These are phyloP conservation scores for Euzophera pinguis DNA, from an alignment of 2,888 invertebrate species.

Conservation along the genomic window DNA sequence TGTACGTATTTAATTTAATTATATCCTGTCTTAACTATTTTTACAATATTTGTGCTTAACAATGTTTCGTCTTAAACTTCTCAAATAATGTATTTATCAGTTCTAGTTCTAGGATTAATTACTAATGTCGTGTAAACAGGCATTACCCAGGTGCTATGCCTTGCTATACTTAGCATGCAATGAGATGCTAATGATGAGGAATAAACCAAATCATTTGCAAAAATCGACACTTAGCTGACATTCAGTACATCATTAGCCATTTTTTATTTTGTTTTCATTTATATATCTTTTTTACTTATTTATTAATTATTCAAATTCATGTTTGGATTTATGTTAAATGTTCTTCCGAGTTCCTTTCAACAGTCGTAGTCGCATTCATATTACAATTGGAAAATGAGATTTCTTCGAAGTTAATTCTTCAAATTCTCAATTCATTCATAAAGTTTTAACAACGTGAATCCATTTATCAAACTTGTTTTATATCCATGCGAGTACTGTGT, in stretches of 20 bases:
- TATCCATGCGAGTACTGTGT: background rate
- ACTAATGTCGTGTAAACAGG: background rate
- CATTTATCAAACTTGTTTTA: background rate
- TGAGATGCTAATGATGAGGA: slow-evolving; percentile 10
- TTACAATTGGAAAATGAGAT: too few relatives aligned
- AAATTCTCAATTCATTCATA: background rate
- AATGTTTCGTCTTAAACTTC: too few relatives aligned
- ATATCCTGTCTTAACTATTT: too few relatives aligned
- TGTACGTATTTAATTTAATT: too few relatives aligned
- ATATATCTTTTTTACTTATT: background rate
- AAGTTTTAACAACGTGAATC: background rate
- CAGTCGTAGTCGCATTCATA: too few relatives aligned
- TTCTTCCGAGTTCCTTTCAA: too few relatives aligned
- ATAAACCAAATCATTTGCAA: slow-evolving; percentile 13
- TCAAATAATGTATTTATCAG: too few relatives aligned
- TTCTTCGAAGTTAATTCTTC: too few relatives aligned
- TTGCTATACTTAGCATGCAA: slow-evolving; percentile 9
- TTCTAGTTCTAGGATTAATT: background rate
- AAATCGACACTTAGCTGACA: background rate
- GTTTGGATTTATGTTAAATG: background rate
- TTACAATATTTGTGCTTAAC: too few relatives aligned
- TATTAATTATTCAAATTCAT: background rate
- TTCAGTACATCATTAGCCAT: background rate
- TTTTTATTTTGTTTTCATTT: background rate
- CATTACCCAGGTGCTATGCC: slow-evolving; percentile 2